Evolutionary conservation across 2,888 invertebrate species (phyloP), one percentile per base, ranked within the genome.

Genomic region (Meloe dianella): DNA sequence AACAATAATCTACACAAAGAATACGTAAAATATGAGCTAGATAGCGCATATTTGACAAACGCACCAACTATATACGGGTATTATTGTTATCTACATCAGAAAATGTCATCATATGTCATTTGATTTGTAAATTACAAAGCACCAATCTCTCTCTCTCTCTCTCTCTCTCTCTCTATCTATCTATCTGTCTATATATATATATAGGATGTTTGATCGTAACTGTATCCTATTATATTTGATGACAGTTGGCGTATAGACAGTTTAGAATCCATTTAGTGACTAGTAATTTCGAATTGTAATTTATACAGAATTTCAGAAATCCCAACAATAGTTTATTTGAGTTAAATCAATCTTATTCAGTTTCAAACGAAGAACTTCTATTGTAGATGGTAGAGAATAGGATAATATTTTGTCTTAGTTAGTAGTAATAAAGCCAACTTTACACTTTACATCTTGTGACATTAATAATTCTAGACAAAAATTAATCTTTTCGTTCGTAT

Each of bases 71-170:
- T n/a, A n/a, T 32, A 32, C 14, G 2, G 14, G 4, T 12, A 38
- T n/a, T 38, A 38, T 38, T 38, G 38, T 38, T 38, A 38, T 38
- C n/a, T 14, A 14, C 1, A 5, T 14, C 38, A 32, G 38, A 38
- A 38, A 38, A 38, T 14, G 38, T n/a, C 57, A 57, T 30, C 57
- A 57, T 38, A 38, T 17, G 22, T 35, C 59, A 58, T 60, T 63
- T 63, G 57, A 63, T 67, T 67, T 64, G 63, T 63, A 67, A 67
- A 67, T 63, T 67, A 67, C 58, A 67, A 20, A 65, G 41, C 41
- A 12, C 3, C 17, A 41, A n/a, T 17, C n/a, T 6, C 32, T 32
- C 32, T 32, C 32, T 32, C 8, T 32, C 32, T 32, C 8, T 32
- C 32, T 32, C 8, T 32, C 32, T 32, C 32, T 9, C 32, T 32